These are phyloP conservation scores for Ips typographus DNA, from an alignment of 1,140 invertebrate species.

Conservation along the genomic window DNA sequence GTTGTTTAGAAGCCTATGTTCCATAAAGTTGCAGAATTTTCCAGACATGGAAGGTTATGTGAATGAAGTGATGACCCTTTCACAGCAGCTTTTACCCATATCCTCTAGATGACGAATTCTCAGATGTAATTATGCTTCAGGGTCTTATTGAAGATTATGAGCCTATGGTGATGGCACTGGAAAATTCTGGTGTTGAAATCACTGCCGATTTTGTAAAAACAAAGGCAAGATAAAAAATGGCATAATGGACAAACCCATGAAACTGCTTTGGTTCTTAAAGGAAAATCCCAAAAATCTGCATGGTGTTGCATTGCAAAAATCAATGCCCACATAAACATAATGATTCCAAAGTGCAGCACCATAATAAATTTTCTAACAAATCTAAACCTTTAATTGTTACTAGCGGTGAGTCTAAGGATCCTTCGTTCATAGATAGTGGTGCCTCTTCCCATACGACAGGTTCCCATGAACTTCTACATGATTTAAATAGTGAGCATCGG, in stretches of 20 bases:
- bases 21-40: slow-evolving; percentile 33
- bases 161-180: slow-evolving; percentile 48
- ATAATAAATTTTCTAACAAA: no score
- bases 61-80: slow-evolving; percentile 27
- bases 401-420: background rate
- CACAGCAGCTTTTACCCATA: slow-evolving; percentile 27
- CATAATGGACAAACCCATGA: slow-evolving; percentile 22
- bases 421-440: slow-evolving; percentile 38
- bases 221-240: slow-evolving; percentile 44
- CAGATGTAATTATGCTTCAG: slow-evolving; percentile 42
- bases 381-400: no score
- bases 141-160: slow-evolving; percentile 43
- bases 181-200: slow-evolving; percentile 43
- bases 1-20: slow-evolving; percentile 28
- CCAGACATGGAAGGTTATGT: slow-evolving; percentile 25
- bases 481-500: slow-evolving; percentile 16
- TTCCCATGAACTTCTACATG: slow-evolving; percentile 3
- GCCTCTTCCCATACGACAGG: slow-evolving; percentile 24
- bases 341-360: background rate
- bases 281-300: slow-evolving; percentile 18
- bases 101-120: slow-evolving; percentile 42
- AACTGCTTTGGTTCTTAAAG: slow-evolving; percentile 14
- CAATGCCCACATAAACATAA: slow-evolving; percentile 19
- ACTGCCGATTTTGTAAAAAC: slow-evolving; percentile 47
- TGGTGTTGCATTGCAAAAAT: slow-evolving; percentile 37